Conservation (phyloP, 1,140 invertebrate genomes). For the Himalopsyche phryganea region DNA sequence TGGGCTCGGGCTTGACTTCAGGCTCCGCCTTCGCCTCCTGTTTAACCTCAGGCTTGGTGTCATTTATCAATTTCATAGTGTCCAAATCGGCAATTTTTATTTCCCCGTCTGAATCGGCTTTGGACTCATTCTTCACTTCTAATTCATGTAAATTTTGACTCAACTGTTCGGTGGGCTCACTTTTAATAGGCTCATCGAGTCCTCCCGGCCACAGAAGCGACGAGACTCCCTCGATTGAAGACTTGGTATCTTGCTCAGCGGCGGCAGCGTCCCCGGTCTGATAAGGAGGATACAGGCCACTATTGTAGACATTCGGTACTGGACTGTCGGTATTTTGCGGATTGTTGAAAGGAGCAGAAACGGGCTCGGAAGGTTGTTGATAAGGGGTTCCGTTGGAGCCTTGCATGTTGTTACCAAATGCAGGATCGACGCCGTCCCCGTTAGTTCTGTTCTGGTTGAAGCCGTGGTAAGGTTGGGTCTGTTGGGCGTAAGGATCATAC, state of each 20-base stretch:
- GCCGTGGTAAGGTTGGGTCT: conserved; percentile 22
- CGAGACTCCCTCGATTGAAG: neutral
- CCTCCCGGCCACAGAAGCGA: conserved; percentile 5
- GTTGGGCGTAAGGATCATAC: conserved; percentile 27
- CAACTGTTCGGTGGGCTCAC: neutral
- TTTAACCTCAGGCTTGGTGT: conserved; percentile 39
- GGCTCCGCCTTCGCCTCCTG: conserved; percentile 25
- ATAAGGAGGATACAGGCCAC: conserved; percentile 9
- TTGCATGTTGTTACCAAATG: neutral
- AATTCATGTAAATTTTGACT: neutral
- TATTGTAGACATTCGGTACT: neutral
- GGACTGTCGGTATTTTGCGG: neutral
- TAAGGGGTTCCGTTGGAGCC: neutral
- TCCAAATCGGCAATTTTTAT: conserved; percentile 58
- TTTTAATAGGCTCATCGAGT: conserved; percentile 11
- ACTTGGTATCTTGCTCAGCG: neutral
- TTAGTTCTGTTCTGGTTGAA: conserved; percentile 29
- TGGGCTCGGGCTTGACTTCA: conserved; percentile 12
- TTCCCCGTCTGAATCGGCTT: conserved; percentile 51
- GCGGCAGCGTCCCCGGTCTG: neutral
- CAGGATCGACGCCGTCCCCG: neutral
- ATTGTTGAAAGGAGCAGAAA: neutral
- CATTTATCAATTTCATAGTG: conserved; percentile 58
- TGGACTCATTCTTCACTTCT: conserved; percentile 48
- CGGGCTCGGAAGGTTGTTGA: neutral